Percentiles rank a stretch among this genome's conserved stretches.
Conservation (phyloP, 2,888 invertebrate genomes). For the Drosophila tripunctata region DNA sequence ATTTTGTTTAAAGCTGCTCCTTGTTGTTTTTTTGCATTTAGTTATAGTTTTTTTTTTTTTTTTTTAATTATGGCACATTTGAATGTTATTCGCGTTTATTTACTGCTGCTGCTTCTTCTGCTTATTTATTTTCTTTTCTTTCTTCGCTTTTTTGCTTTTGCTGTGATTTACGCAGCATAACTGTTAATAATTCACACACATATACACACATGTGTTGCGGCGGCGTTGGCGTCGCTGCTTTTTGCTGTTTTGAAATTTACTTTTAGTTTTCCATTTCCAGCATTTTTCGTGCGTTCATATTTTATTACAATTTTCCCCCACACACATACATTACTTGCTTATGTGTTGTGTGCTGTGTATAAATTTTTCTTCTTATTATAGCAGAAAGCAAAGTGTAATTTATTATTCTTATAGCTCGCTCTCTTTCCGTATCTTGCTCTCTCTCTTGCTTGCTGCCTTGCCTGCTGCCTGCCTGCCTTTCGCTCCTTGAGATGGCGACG, state of each 20-base stretch:
- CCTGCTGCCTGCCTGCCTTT: slow-evolving; percentile 32
- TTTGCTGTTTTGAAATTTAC: slow-evolving; percentile 57
- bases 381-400: slow-evolving; percentile 81
- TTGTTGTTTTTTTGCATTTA: slow-evolving; percentile 56
- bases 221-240: not conserved
- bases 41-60: slow-evolving; percentile 37
- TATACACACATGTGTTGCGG: slow-evolving; percentile 25
- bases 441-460: not conserved
- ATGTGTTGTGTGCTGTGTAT: slow-evolving; percentile 61
- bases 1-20: slow-evolving; percentile 67
- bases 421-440: slow-evolving; percentile 28
- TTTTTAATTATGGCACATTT: slow-evolving; percentile 62
- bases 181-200: slow-evolving; percentile 56
- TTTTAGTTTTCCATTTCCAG: slow-evolving; percentile 65
- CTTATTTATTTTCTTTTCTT: slow-evolving; percentile 28
- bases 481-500: slow-evolving; percentile 64
- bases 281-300: slow-evolving; percentile 68
- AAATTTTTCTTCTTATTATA: slow-evolving; percentile 80
- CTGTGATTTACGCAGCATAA: slow-evolving; percentile 48
- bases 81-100: slow-evolving; percentile 45
- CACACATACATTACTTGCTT: slow-evolving; percentile 56
- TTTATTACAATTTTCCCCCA: slow-evolving; percentile 78
- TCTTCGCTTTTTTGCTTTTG: slow-evolving; percentile 35
- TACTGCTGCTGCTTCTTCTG: too few species aligned
- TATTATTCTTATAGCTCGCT: slow-evolving; percentile 79